Percentiles rank a stretch among this genome's conserved stretches.
These are phyloP conservation scores for Arctia plantaginis DNA, from an alignment of 2,888 invertebrate genomes.

Conservation along the genomic window DNA sequence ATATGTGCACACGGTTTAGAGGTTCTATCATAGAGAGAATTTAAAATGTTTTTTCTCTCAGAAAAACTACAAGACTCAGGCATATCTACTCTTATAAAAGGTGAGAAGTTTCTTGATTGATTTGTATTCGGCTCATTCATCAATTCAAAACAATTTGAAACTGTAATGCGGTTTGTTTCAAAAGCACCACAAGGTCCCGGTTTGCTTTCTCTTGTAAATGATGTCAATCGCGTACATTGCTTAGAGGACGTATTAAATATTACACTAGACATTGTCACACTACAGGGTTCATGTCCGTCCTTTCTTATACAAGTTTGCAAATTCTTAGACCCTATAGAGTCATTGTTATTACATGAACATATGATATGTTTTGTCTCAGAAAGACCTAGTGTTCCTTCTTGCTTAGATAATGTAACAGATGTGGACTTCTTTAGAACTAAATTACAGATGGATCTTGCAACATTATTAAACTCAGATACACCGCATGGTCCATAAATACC, in stretches of 20 bases:
- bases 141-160: neutral
- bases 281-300: neutral
- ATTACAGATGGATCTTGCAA: neutral
- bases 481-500: neutral
- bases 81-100: neutral
- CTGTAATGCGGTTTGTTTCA: neutral
- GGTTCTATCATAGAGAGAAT: neutral
- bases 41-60: neutral
- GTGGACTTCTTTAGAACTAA: neutral
- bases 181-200: conserved; percentile 3
- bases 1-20: neutral
- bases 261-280: neutral
- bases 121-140: neutral
- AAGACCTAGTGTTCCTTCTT: neutral
- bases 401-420: neutral
- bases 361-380: no score
- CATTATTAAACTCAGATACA: neutral
- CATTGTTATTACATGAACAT: no score
- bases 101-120: neutral
- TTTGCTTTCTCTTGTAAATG: conserved; percentile 8
- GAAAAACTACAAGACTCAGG: neutral
- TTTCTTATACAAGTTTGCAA: neutral
- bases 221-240: neutral
- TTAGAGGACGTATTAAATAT: neutral
- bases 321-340: neutral